Evolutionary conservation across 2,888 invertebrate genomes (phyloP).

Genomic region (Habroteleia sp.): DNA sequence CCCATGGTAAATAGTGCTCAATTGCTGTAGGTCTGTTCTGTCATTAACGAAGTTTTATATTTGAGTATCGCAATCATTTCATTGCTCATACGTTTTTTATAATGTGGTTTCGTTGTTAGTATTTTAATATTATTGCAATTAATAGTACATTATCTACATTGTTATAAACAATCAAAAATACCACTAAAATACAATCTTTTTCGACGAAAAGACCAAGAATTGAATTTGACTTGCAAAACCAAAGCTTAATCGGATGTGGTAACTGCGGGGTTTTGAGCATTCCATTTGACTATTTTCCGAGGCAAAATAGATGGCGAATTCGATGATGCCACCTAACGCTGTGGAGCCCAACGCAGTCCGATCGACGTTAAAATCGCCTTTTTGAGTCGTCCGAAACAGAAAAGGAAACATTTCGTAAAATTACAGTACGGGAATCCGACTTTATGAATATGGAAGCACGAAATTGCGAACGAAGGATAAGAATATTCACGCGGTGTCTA

Average conservation of each 20-base stretch:
- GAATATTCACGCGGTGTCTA: constrained; percentile 43
- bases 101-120: no score
- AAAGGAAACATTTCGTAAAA: constrained; percentile 50
- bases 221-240: constrained; percentile 34
- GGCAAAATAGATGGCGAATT: constrained; percentile 22
- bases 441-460: constrained; percentile 59
- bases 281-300: constrained; percentile 23
- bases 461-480: constrained; percentile 36
- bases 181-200: no score
- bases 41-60: no score
- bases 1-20: no score
- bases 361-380: constrained; percentile 36
- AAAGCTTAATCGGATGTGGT: constrained; percentile 31
- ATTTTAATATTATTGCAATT: no score
- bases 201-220: constrained; percentile 23
- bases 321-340: constrained; percentile 27
- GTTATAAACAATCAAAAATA: no score
- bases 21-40: no score
- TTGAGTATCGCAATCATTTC: no score
- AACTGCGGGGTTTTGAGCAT: constrained; percentile 10
- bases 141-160: no score
- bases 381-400: constrained; percentile 21
- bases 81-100: no score
- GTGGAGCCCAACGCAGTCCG: not conserved
- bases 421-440: constrained; percentile 37